phyloP scores from a whole-genome alignment of 2,113 vertebrate species.

The Suricata suricatta region DNA sequence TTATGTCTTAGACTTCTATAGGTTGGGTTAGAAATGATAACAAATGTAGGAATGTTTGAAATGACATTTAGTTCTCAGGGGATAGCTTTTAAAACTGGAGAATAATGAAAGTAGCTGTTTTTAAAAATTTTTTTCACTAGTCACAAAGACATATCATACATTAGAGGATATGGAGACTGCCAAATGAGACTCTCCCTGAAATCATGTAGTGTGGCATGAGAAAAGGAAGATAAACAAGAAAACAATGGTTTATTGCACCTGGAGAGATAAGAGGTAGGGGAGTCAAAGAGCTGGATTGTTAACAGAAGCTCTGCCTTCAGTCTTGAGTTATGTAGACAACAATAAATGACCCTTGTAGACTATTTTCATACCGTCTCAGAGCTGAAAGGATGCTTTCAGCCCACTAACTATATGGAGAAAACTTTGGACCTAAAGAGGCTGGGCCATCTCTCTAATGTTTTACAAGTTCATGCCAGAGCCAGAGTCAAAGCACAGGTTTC shows the following conservation, averaged over 20 bases:
- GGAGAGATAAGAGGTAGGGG: background rate
- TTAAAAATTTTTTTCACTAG: conserved; percentile 37
- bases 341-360: background rate
- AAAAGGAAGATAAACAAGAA: conserved; percentile 46
- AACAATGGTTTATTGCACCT: background rate
- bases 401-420: background rate
- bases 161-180: background rate
- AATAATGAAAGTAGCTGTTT: conserved; percentile 47
- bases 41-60: conserved; percentile 51
- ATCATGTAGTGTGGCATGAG: background rate
- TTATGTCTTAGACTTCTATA: conserved; percentile 44
- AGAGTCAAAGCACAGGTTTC: background rate
- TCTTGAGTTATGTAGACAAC: background rate
- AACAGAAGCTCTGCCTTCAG: background rate
- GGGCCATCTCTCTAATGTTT: background rate
- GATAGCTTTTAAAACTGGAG: conserved; percentile 59
- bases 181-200: conserved; percentile 55
- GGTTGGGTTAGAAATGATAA: conserved; percentile 62
- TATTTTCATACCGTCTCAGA: background rate
- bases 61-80: conserved; percentile 62
- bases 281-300: background rate
- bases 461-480: background rate
- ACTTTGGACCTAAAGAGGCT: background rate
- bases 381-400: background rate
- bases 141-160: conserved; percentile 41